Conservation (phyloP, 1,140 invertebrate genomes). For the Zaprionus ornatus region DNA sequence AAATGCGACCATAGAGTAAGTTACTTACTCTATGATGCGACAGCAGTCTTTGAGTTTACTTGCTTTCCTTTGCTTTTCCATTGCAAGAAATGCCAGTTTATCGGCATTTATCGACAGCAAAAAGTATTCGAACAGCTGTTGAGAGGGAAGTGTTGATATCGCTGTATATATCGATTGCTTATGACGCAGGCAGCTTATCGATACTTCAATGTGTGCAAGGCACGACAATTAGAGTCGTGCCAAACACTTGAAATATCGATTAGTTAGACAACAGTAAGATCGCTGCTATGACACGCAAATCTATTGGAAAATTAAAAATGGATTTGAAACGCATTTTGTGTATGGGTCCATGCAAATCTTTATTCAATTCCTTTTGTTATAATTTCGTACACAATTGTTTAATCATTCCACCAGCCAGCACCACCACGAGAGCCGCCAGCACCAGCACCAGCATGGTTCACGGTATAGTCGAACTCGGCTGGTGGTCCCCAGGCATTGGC, state of each 20-base stretch:
- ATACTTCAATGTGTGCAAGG: neutral
- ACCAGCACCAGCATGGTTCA: slow-evolving; percentile 42
- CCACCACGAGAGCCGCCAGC: slow-evolving; percentile 55
- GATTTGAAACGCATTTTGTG: neutral
- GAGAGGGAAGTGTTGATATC: neutral
- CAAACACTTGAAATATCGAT: neutral
- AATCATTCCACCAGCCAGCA: slow-evolving; percentile 74
- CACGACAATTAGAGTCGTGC: neutral
- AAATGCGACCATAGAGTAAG: slow-evolving; percentile 27
- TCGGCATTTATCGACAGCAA: neutral
- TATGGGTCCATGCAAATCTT: slow-evolving; percentile 11
- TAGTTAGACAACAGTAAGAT: neutral
- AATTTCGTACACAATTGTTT: slow-evolving; percentile 7
- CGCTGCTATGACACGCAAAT: neutral
- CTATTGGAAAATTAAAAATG: neutral
- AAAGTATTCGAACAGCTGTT: neutral
- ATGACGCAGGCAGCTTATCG: neutral
- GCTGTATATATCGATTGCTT: neutral
- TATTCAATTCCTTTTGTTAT: slow-evolving; percentile 10
- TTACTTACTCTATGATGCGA: slow-evolving; percentile 27
- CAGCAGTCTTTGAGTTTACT: neutral
- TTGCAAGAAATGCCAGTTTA: neutral
- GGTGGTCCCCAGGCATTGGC: slow-evolving; percentile 67
- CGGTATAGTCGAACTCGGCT: slow-evolving; percentile 67
- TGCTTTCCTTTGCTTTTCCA: neutral